Evolutionary conservation across 2,113 vertebrate genomes (phyloP), one percentile per base, ranked within the genome.

Genomic region (Thalassoma bifasciatum): DNA sequence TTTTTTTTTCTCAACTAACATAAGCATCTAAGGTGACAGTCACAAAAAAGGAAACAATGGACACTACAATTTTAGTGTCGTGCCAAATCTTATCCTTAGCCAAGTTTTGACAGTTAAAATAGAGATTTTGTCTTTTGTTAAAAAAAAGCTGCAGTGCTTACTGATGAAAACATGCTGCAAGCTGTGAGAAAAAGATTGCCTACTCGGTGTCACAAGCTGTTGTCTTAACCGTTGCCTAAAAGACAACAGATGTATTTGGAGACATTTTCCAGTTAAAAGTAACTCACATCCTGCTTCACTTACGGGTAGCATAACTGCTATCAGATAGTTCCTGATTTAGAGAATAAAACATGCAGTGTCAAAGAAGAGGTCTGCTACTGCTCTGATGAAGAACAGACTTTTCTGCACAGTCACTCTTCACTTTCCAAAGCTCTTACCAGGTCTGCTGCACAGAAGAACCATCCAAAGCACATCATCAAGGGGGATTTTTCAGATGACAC

Each of bases 381-480:
- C 75, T 26, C 56, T 81, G 87, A 89, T 80, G 75, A 62, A 85
- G 63, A 77, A 30, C 86, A 91, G 88, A 74, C 78, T 37, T 50
- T 3, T 13, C 57, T 22, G 36, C 62, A 22, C 66, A 36, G 73
- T 70, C 34, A 49, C 59, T 63, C 40, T 69, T 37, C 47, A 19
- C 66, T 67, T 83, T 47, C 2, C 21, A 61, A 67, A 84, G 69
- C 71, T 59, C 49, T 22, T 5, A 46, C 44, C 14, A 17, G 16
- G 44, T 42, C 37, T 37, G 66, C 6, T 36, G 50, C 8, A 6
- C 60, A 75, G 75, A 79, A 16, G 16, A 26, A 62, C 57, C 4
- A 46, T 80, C 81, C 78, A 71, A 75, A 63, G 34, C 52, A 37
- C 67, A 49, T 75, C 80, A 53, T 76, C 49, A 46, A 24, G 50